Base-by-base conservation (phyloP, 2,888 invertebrate genomes). In the Hydriomena furcata region DNA sequence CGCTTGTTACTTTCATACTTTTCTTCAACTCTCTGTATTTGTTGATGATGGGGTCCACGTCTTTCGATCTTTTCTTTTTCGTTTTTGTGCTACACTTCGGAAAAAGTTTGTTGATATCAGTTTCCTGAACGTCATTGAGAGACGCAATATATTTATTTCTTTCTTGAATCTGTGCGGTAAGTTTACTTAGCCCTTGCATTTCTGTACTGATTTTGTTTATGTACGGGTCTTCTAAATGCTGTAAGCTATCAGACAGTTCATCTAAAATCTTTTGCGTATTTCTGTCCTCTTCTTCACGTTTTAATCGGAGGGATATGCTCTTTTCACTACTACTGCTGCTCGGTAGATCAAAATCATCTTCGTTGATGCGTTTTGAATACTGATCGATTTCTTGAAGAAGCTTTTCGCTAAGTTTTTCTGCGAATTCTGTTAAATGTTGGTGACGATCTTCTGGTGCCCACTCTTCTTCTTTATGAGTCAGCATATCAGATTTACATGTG, bases 381-480 rank as follows among this genome's bases (percentile, higher is more conserved):
- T 91, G 92, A 69, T 96, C 95, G 56, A 96, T 93, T 81, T 96
- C 95, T 58, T 94, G 93, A 45, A 95, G 91, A 53, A 96, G 83
- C 73, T 95, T 95, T 70, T 95, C 95, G 70, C 95, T 95, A n/a
- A 96, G 83, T 71, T 94, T 94, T 70, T 96, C 96, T 1, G 96
- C 95, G 66, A 96, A 95, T 66, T 95, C 95, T 1, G 94, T 94
- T 54, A 96, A 86, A 71, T 95, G 94, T 65, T 93, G 93, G 55
- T 92, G 91, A 58, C 93, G 93, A 57, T 94, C 52, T 47, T 93
- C 93, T 43, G 91, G 91, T 0, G 77, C 65, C 94, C 94, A 94
- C 25, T 87, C 91, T 38, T 91, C 91, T 62, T 89, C 87, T 59
- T 86, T 89, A 20, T 31, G 41, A 17, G 77, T 70, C 30, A 91